phyloP scores from a whole-genome alignment of 1,140 invertebrate species.

The Thaumetopoea pityocampa region DNA sequence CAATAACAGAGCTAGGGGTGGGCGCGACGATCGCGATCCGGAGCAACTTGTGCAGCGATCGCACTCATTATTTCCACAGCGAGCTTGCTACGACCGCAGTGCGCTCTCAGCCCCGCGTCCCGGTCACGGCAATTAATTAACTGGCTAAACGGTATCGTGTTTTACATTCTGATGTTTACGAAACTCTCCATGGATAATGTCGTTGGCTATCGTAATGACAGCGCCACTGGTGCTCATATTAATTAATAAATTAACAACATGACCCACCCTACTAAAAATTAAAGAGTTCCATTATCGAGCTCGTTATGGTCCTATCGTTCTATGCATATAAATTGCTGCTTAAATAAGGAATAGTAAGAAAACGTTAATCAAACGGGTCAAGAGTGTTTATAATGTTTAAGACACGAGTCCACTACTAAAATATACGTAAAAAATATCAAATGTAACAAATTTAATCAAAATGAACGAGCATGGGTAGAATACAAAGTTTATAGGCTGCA shows the following conservation, averaged over 20 bases:
- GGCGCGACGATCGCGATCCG: conserved; percentile 17
- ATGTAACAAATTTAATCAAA: too few relatives aligned
- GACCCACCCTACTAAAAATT: conserved; percentile 62
- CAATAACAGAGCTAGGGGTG: conserved; percentile 39
- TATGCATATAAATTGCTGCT: conserved; percentile 63
- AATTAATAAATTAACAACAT: conserved; percentile 68
- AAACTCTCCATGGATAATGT: conserved; percentile 69
- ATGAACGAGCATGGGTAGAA: too few relatives aligned
- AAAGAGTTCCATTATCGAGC: conserved; percentile 63
- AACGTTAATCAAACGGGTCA: conserved; percentile 13
- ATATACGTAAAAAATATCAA: too few relatives aligned
- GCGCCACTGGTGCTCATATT: conserved; percentile 48
- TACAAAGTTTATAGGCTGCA: too few relatives aligned
- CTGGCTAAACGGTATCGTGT: conserved; percentile 70
- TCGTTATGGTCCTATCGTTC: conserved; percentile 46
- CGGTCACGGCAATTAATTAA: conserved; percentile 69
- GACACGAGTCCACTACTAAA: too few relatives aligned
- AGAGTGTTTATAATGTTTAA: too few relatives aligned
- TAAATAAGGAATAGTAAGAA: conserved; percentile 33
- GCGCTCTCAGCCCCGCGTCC: conserved; percentile 36
- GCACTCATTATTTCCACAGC: conserved; percentile 67
- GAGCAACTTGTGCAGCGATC: conserved; percentile 43
- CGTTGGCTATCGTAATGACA: conserved; percentile 52
- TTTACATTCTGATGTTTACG: conserved; percentile 73
- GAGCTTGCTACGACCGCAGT: conserved; percentile 49